Conservation (phyloP, 2,113 vertebrate genomes). For the Ameiurus melas region DNA sequence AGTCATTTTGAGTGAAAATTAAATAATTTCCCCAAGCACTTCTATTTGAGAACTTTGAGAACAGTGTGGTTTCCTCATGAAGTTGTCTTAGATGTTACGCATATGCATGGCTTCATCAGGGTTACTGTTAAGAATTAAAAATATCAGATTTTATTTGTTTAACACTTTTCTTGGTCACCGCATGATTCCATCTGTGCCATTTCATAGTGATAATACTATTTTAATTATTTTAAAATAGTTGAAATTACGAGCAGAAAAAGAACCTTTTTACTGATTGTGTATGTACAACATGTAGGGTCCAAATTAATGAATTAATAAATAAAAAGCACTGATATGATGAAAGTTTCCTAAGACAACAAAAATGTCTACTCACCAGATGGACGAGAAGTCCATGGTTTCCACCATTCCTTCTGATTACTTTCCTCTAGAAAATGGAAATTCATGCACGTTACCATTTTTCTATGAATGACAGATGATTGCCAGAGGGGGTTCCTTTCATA, state of each 20-base stretch:
- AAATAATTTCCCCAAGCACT: not conserved
- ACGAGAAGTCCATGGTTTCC: constrained; percentile 70
- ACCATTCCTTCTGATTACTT: constrained; percentile 62
- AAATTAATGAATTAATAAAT: not conserved
- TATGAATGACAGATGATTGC: not conserved
- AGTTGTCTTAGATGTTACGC: not conserved
- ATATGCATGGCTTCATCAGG: not conserved
- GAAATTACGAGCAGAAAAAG: not conserved
- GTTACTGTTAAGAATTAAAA: not conserved
- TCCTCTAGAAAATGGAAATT: constrained; percentile 52
- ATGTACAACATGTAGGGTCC: not conserved
- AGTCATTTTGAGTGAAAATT: not conserved
- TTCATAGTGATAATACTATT: not conserved
- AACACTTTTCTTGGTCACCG: not conserved
- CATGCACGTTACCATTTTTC: not conserved
- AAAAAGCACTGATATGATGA: not conserved
- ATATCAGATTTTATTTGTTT: not conserved
- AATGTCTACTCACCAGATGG: constrained; percentile 59
- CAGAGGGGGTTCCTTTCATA: not conserved
- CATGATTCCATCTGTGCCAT: not conserved
- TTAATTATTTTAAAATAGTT: not conserved
- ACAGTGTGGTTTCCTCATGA: not conserved
- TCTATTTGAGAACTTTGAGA: not conserved
- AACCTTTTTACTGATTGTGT: not conserved
- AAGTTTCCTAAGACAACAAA: not conserved